Percentiles rank a stretch among this genome's conserved stretches.
phyloP scores from a whole-genome alignment of 2,113 vertebrate genomes.

The Mastomys coucha region DNA sequence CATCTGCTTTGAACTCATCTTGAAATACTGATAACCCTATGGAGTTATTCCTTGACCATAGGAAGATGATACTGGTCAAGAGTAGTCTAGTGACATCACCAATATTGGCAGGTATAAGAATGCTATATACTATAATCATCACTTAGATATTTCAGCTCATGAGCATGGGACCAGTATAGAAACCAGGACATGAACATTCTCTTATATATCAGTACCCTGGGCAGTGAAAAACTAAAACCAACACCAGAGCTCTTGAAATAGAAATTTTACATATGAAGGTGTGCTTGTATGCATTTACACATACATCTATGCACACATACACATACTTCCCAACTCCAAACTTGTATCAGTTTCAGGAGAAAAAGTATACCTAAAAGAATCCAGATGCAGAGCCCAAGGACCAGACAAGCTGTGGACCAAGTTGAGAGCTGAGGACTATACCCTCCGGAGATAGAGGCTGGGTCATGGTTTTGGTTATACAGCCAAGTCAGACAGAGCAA shows the following conservation, averaged over 20 bases:
- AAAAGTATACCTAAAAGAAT: neutral
- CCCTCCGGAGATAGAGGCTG: neutral
- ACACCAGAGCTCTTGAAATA: neutral
- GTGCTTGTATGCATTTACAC: neutral
- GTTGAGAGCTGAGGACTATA: neutral
- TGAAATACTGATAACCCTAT: neutral
- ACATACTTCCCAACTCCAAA: neutral
- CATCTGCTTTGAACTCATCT: neutral
- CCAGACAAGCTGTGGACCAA: neutral
- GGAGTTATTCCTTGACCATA: neutral
- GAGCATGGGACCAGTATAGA: neutral
- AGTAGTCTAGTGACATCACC: neutral
- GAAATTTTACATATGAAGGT: neutral
- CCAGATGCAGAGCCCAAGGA: neutral
- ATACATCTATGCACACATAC: neutral
- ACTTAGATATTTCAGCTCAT: neutral
- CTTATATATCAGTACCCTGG: neutral
- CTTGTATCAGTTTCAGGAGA: neutral
- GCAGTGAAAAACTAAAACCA: no score
- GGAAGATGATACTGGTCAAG: neutral
- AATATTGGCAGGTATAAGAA: neutral
- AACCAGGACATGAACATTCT: neutral
- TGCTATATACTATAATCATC: neutral
- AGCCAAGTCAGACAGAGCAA: neutral
- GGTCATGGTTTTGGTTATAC: neutral